phyloP scores from a whole-genome alignment of 2,113 vertebrate species.

The Anhinga rufa region DNA sequence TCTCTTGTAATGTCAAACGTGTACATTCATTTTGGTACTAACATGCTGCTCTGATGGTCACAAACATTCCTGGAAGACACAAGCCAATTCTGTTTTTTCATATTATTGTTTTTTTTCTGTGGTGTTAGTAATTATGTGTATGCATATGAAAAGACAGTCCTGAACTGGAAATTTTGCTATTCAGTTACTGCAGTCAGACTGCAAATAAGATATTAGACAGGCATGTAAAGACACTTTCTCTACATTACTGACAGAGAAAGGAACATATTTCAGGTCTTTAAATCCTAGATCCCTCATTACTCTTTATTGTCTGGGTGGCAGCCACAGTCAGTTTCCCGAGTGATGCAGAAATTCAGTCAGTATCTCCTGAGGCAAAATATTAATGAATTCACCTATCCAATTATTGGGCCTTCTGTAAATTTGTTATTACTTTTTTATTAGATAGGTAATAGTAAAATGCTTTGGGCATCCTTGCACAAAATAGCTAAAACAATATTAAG shows the following conservation, averaged over 20 bases:
- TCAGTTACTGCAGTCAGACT: background rate
- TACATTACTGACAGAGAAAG: background rate
- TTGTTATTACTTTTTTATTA: slow-evolving; percentile 2
- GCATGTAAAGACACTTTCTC: background rate
- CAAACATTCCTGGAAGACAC: background rate
- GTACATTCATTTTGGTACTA: background rate
- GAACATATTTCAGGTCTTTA: background rate
- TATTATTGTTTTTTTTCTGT: background rate
- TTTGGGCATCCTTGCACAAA: background rate
- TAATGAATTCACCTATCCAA: background rate
- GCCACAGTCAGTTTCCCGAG: background rate
- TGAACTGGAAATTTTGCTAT: background rate
- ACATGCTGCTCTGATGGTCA: background rate
- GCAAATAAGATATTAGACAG: background rate
- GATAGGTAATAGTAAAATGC: background rate
- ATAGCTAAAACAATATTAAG: background rate
- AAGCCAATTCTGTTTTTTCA: background rate
- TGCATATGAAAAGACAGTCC: background rate
- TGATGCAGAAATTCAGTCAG: background rate
- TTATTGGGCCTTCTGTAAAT: background rate
- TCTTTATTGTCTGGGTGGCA: background rate
- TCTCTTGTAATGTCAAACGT: background rate
- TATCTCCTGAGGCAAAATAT: slow-evolving; percentile 2
- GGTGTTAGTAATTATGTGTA: background rate
- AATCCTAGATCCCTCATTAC: background rate